Conservation (phyloP, 2,888 invertebrate genomes). For the Tenthredo scrophulariae region DNA sequence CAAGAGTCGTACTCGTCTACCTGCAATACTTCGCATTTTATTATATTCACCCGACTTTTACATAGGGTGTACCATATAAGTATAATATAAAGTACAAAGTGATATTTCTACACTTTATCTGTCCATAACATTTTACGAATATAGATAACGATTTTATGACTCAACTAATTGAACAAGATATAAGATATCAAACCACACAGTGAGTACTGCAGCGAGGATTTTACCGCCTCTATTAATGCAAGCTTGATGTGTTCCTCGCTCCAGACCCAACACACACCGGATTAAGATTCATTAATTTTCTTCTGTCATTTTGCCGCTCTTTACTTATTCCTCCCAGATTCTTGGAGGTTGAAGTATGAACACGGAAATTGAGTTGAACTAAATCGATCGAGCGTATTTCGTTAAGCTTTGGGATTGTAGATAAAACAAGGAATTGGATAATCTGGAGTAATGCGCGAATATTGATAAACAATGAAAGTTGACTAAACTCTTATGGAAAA, state of each 20-base stretch:
- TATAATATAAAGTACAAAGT: background rate
- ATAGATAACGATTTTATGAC: slow-evolving; percentile 48
- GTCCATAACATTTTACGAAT: slow-evolving; percentile 24
- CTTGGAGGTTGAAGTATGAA: background rate
- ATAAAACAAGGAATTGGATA: background rate
- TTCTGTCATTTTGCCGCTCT: background rate
- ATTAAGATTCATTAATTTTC: slow-evolving; percentile 24
- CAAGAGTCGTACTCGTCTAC: background rate
- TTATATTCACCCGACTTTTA: background rate
- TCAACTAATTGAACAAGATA: slow-evolving; percentile 44
- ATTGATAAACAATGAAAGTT: background rate
- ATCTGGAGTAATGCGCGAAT: background rate
- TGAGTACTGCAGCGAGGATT: background rate
- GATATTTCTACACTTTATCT: background rate
- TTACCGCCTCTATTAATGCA: slow-evolving; percentile 7
- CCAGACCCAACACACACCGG: background rate
- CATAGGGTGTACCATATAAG: background rate
- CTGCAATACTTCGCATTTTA: background rate
- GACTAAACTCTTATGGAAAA: background rate
- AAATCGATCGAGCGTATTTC: background rate
- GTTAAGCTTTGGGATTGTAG: background rate
- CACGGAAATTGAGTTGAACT: background rate
- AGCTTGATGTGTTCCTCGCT: slow-evolving; percentile 13
- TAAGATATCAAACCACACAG: slow-evolving; percentile 18
- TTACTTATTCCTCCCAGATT: background rate